Evolutionary conservation across 2,113 vertebrate genomes (phyloP), one percentile per base, ranked within the genome.

Genomic region (Pampusana beccarii): DNA sequence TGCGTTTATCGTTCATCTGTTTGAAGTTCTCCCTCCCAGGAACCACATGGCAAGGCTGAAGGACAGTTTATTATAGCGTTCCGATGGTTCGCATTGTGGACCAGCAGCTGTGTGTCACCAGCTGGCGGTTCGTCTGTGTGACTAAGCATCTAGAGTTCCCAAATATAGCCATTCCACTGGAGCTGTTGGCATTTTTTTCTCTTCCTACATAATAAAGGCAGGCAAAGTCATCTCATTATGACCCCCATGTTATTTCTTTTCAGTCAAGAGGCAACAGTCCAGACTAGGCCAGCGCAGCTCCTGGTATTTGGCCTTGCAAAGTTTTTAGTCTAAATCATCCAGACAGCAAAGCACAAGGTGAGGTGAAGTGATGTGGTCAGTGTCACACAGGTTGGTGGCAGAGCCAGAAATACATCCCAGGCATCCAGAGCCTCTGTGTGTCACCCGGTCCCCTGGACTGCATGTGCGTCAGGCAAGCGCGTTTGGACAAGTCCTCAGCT

Each of bases 121-220:
- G 95, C 95, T 96, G 96, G 72, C 50, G 11, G 53, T 16, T 28
- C 5, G 29, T 67, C 92, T 95, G 69, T 80, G 82, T 96, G 96
- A 96, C 96, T 97, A 88, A 97, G 95, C 96, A 97, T 80, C 92
- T 42, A 15, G 23, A 77, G 69, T 60, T 84, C 91, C 96, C 93
- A 96, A 96, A 96, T 95, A 92, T 95, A 96, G 91, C 86, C 54
- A 0, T 84, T 64, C 88, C 60, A 29, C 86, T 91, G 86, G 90
- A 93, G 80, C 91, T 75, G 26, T 34, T 92, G 78, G 50, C 80
- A 1, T 15, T 85, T 91, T 72, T 89, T 86, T 13, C 72, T 72
- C 25, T 88, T 80, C 53, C 61, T 81, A 3, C 34, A 2, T 18
- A 57, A 69, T 64, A 89, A 65, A 91, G 60, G 33, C 66, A 54